A percentile compares a stretch with the other conserved stretches of the same genome.
Conservation (phyloP, 2,797 vertebrate genomes). For the Lithobates pipiens region DNA sequence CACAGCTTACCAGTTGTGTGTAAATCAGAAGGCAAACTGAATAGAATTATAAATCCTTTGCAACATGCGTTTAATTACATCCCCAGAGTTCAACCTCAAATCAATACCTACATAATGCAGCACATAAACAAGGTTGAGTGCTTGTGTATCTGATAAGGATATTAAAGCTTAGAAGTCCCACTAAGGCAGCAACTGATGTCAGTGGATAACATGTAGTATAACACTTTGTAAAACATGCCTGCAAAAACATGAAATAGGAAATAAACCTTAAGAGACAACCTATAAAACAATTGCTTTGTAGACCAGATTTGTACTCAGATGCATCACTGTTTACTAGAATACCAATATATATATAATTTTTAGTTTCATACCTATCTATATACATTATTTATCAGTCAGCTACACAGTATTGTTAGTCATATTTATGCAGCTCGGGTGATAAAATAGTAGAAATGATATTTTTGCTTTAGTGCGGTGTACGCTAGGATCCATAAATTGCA, state of each 20-base stretch:
- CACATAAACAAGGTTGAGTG: too few species aligned
- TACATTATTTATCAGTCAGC: slow-evolving; percentile 3
- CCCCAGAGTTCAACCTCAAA: background rate
- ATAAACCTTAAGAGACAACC: too few species aligned
- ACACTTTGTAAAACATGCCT: too few species aligned
- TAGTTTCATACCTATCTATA: background rate
- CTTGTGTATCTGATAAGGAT: too few species aligned
- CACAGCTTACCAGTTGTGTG: background rate
- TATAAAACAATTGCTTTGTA: background rate
- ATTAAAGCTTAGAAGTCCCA: too few species aligned
- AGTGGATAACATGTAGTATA: too few species aligned
- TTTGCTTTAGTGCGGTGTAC: background rate
- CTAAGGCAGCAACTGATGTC: too few species aligned
- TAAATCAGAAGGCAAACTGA: background rate
- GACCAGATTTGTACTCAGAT: background rate
- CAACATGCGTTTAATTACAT: background rate
- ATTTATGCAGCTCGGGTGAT: background rate
- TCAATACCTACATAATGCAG: background rate
- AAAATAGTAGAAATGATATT: background rate
- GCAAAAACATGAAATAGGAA: too few species aligned
- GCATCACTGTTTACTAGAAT: background rate
- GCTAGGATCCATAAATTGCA: background rate
- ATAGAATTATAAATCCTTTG: background rate
- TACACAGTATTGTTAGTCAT: background rate
- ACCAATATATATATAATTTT: background rate